Base-by-base conservation (phyloP, 1,140 invertebrate species). In the Habropoda laboriosa region DNA sequence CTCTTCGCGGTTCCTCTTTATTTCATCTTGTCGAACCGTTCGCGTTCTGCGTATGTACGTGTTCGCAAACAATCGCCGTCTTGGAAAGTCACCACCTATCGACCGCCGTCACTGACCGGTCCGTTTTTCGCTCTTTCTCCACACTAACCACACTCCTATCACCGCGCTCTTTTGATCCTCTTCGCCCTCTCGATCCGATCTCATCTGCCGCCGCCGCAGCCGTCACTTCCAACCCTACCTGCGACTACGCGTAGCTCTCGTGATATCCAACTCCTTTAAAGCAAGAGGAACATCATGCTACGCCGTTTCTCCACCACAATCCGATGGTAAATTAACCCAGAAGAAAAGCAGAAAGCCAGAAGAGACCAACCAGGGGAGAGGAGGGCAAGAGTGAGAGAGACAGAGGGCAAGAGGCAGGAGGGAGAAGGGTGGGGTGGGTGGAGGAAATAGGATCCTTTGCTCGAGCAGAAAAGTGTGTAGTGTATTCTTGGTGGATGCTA, bases 401-500 rank as follows among this genome's bases (percentile, higher is more conserved):
- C 0, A 13, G 4, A 40, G 57, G 27, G 32, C n/a, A 35, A 24
- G 32, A 3, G 13, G 21, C 10, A 24, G 60, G 10, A 8, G 0
- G 24, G 30, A 32, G 27, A 38, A 30, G 51, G 24, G 18, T 10
- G 3, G n/a, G 10, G 7, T 2, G 47, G 2, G 42, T 5, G 18
- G 4, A 58, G 4, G 4, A 16, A 12, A 4, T 13, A 30, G n/a
- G 40, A 32, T 67, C 42, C 27, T 66, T 45, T 42, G 27, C 53
- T 72, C 38, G 47, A 30, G 49, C 3, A 24, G 24, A 21, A 32
- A 38, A 77, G 74, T 60, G 75, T 60, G 55, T 32, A 38, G 75
- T 78, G 75, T 78, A 60, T 60, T 70, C 66, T 70, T 58, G 38
- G 75, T 78, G 75, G 75, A 78, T 70, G 75, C n/a, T 78, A 71